Evolutionary conservation across 2,888 invertebrate genomes (phyloP).

Genomic region (Ferrisia virgata): DNA sequence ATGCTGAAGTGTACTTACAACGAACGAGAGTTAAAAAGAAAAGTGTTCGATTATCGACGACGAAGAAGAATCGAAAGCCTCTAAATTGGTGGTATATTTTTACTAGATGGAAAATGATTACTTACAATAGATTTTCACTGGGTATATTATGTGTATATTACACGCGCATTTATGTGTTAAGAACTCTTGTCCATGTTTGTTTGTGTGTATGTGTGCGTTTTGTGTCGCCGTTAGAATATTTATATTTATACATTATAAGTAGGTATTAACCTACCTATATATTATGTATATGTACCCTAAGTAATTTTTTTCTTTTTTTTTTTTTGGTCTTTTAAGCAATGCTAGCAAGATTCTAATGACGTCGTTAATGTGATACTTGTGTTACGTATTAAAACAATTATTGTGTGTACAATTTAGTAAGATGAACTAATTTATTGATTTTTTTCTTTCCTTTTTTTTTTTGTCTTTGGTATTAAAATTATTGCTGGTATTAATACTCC

Average conservation of each 20-base stretch:
- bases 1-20: not conserved
- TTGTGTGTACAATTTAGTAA: constrained; percentile 41
- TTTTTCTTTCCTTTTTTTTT: not conserved
- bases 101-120: too few species aligned
- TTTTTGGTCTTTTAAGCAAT: constrained; percentile 31
- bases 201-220: not conserved
- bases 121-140: too few species aligned
- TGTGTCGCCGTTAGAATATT: not conserved
- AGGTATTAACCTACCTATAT: not conserved
- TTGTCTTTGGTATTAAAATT: not conserved
- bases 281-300: not conserved
- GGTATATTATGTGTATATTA: not conserved
- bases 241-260: not conserved
- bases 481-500: not conserved
- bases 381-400: constrained; percentile 27
- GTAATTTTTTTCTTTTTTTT: not conserved
- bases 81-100: too few species aligned
- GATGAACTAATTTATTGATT: not conserved
- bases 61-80: not conserved
- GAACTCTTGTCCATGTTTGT: not conserved
- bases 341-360: constrained; percentile 42
- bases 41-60: not conserved
- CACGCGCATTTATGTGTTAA: not conserved
- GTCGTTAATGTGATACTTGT: constrained; percentile 45
- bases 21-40: too few species aligned